Conservation (phyloP, 1,140 invertebrate genomes). For the Penaeus vannamei region DNA sequence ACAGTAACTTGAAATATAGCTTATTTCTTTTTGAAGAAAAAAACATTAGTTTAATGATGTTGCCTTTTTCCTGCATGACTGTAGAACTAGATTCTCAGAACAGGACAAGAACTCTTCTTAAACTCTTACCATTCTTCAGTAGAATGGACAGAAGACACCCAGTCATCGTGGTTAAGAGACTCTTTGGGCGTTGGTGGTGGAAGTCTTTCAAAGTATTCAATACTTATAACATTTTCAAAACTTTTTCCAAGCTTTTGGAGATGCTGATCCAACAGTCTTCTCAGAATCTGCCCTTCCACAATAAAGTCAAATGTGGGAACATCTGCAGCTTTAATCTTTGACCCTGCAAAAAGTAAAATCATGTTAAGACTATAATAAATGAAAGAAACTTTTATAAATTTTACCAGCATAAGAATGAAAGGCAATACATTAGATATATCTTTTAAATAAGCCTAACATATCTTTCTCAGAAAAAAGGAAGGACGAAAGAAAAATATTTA, state of each 20-base stretch:
- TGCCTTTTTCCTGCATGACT: no score
- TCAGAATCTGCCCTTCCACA: constrained; percentile 84
- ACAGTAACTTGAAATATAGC: no score
- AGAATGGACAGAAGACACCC: constrained; percentile 87
- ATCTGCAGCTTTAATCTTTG: not conserved
- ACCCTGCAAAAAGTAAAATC: not conserved
- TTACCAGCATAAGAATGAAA: not conserved
- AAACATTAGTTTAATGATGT: no score
- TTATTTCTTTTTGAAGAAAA: no score
- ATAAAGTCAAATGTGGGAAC: constrained; percentile 85
- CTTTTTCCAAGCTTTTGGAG: constrained; percentile 80
- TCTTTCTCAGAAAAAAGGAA: no score
- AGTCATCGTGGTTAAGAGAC: constrained; percentile 94
- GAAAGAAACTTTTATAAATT: not conserved
- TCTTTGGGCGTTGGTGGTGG: constrained; percentile 92
- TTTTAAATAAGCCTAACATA: not conserved
- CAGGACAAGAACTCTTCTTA: constrained; percentile 16
- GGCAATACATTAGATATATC: not conserved
- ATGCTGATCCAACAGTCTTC: constrained; percentile 76
- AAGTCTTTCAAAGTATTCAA: constrained; percentile 91
- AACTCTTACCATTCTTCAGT: constrained; percentile 50
- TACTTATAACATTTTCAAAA: constrained; percentile 84
- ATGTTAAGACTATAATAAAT: no score
- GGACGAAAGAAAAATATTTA: no score
- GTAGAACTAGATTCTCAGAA: constrained; percentile 72